A percentile compares a stretch with the other conserved stretches of the same genome.
Conservation (phyloP, 2,888 invertebrate genomes). For the Lasioglossum vierecki region DNA sequence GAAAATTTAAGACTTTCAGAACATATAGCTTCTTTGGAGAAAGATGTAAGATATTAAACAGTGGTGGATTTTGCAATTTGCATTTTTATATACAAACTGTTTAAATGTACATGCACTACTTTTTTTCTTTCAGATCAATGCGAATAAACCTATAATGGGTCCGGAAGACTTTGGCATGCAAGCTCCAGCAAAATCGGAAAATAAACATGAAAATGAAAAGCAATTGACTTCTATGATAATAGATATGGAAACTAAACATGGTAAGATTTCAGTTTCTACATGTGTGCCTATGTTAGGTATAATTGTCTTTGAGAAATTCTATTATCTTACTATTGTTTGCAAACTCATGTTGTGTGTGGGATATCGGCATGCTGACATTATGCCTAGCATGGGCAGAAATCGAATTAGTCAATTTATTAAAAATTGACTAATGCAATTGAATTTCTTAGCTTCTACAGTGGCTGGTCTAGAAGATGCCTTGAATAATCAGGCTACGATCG, state of each 20-base stretch:
- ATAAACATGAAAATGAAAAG: conserved; percentile 85
- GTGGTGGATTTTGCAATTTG: background rate
- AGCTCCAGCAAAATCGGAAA: conserved; percentile 64
- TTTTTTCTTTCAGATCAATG: conserved; percentile 78
- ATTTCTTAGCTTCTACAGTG: conserved; percentile 93
- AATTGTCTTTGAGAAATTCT: conserved; percentile 74
- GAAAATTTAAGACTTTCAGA: conserved; percentile 92
- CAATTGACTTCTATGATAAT: conserved; percentile 90
- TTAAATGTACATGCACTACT: background rate
- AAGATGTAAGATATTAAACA: conserved; percentile 87
- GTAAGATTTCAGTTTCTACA: conserved; percentile 85
- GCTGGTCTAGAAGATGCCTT: conserved; percentile 95
- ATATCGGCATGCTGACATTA: conserved; percentile 82
- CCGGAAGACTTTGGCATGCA: conserved; percentile 68
- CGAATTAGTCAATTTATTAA: conserved; percentile 72
- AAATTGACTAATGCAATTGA: conserved; percentile 74
- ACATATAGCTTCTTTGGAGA: conserved; percentile 91
- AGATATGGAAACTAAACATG: conserved; percentile 93
- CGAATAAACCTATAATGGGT: conserved; percentile 80
- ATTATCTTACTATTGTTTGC: conserved; percentile 30
- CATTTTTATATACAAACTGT: background rate
- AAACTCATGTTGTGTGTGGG: conserved; percentile 76
- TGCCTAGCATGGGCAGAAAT: conserved; percentile 81
- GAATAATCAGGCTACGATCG: conserved; percentile 95
- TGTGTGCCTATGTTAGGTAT: conserved; percentile 81